Conservation (phyloP, 2,888 invertebrate genomes). For the Tenthredo scrophulariae region DNA sequence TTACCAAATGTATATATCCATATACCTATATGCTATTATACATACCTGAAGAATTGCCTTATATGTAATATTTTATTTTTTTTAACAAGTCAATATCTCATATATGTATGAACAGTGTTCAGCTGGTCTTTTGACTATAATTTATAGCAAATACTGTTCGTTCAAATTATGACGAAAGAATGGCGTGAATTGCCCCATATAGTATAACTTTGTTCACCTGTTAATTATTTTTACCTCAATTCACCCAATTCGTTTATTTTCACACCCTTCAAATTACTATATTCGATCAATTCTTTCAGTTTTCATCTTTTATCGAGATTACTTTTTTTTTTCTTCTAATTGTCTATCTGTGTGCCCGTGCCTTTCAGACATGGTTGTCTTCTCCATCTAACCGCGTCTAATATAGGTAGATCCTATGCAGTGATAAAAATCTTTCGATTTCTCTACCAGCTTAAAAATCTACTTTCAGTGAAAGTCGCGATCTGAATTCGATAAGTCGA, state of each 20-base stretch:
- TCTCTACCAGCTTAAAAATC: neutral
- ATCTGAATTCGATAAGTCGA: neutral
- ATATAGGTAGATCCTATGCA: neutral
- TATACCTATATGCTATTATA: neutral
- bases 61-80: neutral
- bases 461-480: constrained; percentile 3
- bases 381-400: neutral
- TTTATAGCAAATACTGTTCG: neutral
- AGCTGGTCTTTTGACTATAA: neutral
- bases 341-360: neutral
- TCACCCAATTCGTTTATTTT: neutral
- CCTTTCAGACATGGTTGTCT: neutral
- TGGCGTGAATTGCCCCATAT: no score
- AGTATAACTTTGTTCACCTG: neutral
- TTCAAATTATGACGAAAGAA: neutral
- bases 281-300: neutral
- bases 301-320: neutral
- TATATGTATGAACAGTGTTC: neutral
- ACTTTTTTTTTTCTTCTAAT: neutral
- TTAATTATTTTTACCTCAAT: neutral
- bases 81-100: neutral
- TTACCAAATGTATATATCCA: no score
- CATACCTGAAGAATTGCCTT: neutral
- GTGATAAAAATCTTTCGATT: neutral
- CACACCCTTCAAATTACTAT: neutral